Evolutionary conservation across 2,797 vertebrate species (phyloP), one percentile per base, ranked within the genome.

Genomic region (Anguilla marmorata): DNA sequence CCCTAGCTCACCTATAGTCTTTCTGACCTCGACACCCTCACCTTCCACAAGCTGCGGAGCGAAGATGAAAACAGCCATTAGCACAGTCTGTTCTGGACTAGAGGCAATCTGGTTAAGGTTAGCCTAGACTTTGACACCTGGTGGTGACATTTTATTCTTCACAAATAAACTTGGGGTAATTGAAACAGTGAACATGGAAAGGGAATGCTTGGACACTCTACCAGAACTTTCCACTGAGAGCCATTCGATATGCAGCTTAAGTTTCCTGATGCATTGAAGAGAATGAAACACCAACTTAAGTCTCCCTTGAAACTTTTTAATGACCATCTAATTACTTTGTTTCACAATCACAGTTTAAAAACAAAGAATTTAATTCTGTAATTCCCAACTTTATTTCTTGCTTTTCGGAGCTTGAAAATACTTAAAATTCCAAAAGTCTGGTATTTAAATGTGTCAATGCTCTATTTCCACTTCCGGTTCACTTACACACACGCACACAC

Each of bases 1-100:
- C 92, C 56, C 87, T 91, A 89, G 92, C 93, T 93, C 94, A 94
- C 91, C 94, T 94, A 91, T 93, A 94, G 92, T 93, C 84, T 93
- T 91, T 92, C 84, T 50, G 88, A 87, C 89, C 86, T 85, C 80
- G 60, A 69, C 63, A 66, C 56, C 86, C 87, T 90, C 88, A 84
- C 87, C 91, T 91, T 88, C 56, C 86, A 91, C 91, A 93, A 24
- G 88, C 89, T 48, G 63, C 93, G 91, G 84, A 87, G 84, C 3
- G 37, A 66, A 0, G 74, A 79, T 84, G 87, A 92, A 89, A 93
- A 90, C 58, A 91, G 85, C 88, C 86, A 92, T 91, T 92, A 93
- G 93, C 91, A 92, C 89, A 89, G 82, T 90, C 89, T 91, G 84
- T 87, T 90, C 91, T 33, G 89, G 86, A 58, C 88, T 85, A 86